phyloP scores from a whole-genome alignment of 1,140 invertebrate genomes.

The Apis dorsata region DNA sequence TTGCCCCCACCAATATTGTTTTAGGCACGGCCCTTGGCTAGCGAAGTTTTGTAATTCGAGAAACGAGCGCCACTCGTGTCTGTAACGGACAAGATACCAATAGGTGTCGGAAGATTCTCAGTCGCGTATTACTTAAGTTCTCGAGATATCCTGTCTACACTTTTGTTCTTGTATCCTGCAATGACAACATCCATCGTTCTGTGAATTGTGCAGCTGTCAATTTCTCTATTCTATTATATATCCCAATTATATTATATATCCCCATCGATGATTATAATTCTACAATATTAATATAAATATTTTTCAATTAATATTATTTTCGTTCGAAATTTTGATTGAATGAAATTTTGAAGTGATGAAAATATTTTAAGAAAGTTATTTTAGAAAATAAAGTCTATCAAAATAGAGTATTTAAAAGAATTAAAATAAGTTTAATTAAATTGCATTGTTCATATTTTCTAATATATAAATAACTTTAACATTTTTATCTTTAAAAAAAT shows the following conservation, averaged over 20 bases:
- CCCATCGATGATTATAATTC: background rate
- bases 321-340: background rate
- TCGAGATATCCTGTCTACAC: conserved; percentile 31
- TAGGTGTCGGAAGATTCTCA: conserved; percentile 52
- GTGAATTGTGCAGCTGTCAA: conserved; percentile 23
- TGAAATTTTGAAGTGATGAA: background rate
- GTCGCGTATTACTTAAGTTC: conserved; percentile 25
- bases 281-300: background rate
- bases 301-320: background rate
- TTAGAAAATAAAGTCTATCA: background rate
- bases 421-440: too few species aligned
- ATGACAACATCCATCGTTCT: background rate
- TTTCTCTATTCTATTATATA: background rate
- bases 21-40: conserved; percentile 63
- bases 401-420: too few species aligned
- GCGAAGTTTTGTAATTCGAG: conserved; percentile 68
- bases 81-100: conserved; percentile 31
- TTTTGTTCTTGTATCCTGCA: conserved; percentile 9
- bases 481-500: too few species aligned
- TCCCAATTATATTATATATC: background rate
- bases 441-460: too few species aligned
- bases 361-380: background rate
- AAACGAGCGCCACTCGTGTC: conserved; percentile 64
- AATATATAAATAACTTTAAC: too few species aligned
- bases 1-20: conserved; percentile 69